Percentiles rank a stretch among this genome's conserved stretches.
These are phyloP conservation scores for Toxostoma redivivum DNA, from an alignment of 2,113 vertebrate species.

Conservation along the genomic window DNA sequence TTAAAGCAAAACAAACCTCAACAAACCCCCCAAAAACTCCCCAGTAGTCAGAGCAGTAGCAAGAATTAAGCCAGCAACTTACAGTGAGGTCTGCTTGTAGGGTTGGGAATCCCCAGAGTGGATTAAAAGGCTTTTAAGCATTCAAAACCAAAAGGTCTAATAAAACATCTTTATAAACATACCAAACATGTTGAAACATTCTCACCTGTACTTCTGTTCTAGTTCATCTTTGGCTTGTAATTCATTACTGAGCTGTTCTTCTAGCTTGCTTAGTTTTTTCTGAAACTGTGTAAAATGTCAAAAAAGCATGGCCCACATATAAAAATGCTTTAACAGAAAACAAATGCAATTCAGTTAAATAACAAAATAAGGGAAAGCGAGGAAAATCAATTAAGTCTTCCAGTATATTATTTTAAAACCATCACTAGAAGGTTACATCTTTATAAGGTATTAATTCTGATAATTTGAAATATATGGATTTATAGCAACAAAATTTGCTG, in stretches of 20 bases:
- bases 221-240: conserved; percentile 90
- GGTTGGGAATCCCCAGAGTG: background rate
- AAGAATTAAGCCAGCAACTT: background rate
- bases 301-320: background rate
- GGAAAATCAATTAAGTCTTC: background rate
- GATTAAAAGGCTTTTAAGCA: background rate
- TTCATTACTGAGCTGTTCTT: conserved; percentile 88
- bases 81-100: background rate
- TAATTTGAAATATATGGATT: background rate
- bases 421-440: background rate
- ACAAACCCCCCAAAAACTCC: background rate
- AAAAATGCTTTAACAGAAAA: background rate
- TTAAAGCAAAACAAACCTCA: background rate
- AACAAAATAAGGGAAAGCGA: background rate
- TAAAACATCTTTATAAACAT: background rate
- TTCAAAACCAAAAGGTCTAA: background rate
- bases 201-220: conserved; percentile 91
- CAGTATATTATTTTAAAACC: background rate
- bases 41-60: background rate
- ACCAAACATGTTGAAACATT: background rate
- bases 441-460: background rate
- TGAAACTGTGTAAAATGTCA: conserved; percentile 80
- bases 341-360: background rate
- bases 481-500: background rate
- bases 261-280: conserved; percentile 86